Evolutionary conservation across 2,888 invertebrate genomes (phyloP).

Genomic region (Ophion costatus): DNA sequence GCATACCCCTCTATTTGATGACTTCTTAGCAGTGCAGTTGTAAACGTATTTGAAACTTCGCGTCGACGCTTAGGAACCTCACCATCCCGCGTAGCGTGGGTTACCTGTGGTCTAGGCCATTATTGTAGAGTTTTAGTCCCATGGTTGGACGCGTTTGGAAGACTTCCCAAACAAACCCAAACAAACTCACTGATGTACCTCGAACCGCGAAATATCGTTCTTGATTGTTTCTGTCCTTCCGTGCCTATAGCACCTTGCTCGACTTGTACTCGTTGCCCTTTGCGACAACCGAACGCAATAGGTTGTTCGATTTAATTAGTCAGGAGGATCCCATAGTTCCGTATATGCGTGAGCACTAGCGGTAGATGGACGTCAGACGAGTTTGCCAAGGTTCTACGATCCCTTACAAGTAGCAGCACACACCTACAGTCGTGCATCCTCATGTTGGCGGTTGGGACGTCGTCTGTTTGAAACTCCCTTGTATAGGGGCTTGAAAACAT

Average conservation of each 20-base stretch:
- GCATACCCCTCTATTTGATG: conserved; percentile 17
- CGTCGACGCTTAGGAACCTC: too few species aligned
- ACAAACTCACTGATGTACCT: conserved; percentile 24
- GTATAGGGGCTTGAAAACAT: conserved; percentile 1
- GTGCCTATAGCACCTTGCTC: not conserved
- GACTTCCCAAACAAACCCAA: not conserved
- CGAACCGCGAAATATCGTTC: conserved; percentile 5
- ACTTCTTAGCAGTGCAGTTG: conserved; percentile 39
- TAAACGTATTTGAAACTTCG: conserved; percentile 40
- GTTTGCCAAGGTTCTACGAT: conserved; percentile 32
- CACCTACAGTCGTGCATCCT: not conserved
- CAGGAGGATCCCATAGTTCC: conserved; percentile 36
- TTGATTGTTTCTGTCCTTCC: conserved; percentile 7
- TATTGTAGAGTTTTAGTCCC: too few species aligned
- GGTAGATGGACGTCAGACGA: conserved; percentile 28
- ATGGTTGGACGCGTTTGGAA: not conserved
- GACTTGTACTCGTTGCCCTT: conserved; percentile 10
- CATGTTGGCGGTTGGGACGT: not conserved
- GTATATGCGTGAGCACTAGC: conserved; percentile 8
- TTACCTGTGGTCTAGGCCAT: too few species aligned
- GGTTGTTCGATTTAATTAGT: conserved; percentile 56
- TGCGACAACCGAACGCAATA: conserved; percentile 33
- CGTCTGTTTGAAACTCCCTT: conserved; percentile 26
- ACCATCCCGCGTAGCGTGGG: too few species aligned
- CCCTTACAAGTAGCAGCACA: not conserved